Evolutionary conservation across 1,140 invertebrate genomes (phyloP).

Genomic region (Leptestheria dahalacensis): DNA sequence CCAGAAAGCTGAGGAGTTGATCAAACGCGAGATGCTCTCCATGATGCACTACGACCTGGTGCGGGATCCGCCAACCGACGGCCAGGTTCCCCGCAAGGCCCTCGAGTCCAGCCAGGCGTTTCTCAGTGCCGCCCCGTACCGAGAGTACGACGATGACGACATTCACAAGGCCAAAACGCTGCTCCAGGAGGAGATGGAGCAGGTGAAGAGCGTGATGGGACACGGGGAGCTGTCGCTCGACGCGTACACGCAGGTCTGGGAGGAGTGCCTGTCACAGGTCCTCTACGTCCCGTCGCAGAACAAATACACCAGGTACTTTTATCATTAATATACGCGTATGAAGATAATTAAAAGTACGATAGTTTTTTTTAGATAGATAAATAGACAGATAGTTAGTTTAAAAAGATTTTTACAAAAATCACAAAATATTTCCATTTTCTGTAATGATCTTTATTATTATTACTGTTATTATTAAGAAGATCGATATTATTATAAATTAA

Average conservation of each 20-base stretch:
- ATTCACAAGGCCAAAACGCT: slow-evolving; percentile 45
- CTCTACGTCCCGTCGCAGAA: slow-evolving; percentile 35
- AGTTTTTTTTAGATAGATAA: too few relatives aligned
- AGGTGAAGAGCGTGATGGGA: slow-evolving; percentile 82
- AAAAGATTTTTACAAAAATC: too few relatives aligned
- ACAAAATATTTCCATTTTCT: too few relatives aligned
- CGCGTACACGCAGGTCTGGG: slow-evolving; percentile 89
- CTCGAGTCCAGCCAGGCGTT: slow-evolving; percentile 35
- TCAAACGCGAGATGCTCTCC: slow-evolving; percentile 91
- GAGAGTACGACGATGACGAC: slow-evolving; percentile 52
- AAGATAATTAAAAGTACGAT: background rate
- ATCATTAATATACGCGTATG: background rate
- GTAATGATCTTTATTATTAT: background rate
- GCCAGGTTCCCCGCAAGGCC: slow-evolving; percentile 1
- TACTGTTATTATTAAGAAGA: background rate
- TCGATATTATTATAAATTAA: background rate
- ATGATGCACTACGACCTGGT: slow-evolving; percentile 83
- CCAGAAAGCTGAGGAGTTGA: slow-evolving; percentile 87
- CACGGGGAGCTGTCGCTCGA: slow-evolving; percentile 86
- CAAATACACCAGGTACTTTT: slow-evolving; percentile 35
- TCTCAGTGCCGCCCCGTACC: slow-evolving; percentile 72
- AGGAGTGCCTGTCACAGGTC: slow-evolving; percentile 68
- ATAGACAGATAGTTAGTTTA: too few relatives aligned
- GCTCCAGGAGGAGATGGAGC: slow-evolving; percentile 66
- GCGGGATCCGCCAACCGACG: slow-evolving; percentile 28